A percentile compares a stretch with the other conserved stretches of the same genome.
These are phyloP conservation scores for Cephus nigrinus DNA, from an alignment of 2,888 invertebrate genomes.

Conservation along the genomic window DNA sequence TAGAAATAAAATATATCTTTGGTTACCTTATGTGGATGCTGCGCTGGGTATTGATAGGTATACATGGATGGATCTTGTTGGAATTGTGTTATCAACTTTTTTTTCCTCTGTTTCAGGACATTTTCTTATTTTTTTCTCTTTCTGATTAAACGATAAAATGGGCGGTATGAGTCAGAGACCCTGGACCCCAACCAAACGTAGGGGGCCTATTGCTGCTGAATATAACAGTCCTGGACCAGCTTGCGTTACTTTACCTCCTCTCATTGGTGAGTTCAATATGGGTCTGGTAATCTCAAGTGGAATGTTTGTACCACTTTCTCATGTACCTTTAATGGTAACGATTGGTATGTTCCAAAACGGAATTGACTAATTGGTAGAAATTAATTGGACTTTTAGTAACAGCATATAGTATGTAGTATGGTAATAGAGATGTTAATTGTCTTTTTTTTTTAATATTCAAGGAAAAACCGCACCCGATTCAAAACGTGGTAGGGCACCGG, in stretches of 20 bases:
- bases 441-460: slow-evolving; percentile 56
- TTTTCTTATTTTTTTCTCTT: neutral
- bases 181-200: slow-evolving; percentile 90
- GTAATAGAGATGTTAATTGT: neutral
- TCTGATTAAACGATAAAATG: slow-evolving; percentile 59
- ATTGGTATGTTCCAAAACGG: neutral
- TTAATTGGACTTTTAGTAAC: neutral
- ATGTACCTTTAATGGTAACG: neutral
- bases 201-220: slow-evolving; percentile 91
- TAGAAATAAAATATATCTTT: neutral
- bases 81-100: neutral
- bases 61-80: neutral
- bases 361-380: neutral
- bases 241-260: slow-evolving; percentile 82
- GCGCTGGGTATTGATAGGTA: neutral
- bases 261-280: slow-evolving; percentile 74
- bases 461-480: slow-evolving; percentile 84
- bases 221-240: slow-evolving; percentile 89
- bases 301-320: neutral
- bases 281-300: neutral
- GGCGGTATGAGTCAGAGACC: slow-evolving; percentile 85
- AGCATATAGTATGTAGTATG: neutral
- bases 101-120: neutral
- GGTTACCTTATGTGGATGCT: neutral
- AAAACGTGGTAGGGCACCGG: slow-evolving; percentile 81